These are phyloP conservation scores for Stenichneumon culpator DNA, from an alignment of 2,888 invertebrate species.

Conservation along the genomic window DNA sequence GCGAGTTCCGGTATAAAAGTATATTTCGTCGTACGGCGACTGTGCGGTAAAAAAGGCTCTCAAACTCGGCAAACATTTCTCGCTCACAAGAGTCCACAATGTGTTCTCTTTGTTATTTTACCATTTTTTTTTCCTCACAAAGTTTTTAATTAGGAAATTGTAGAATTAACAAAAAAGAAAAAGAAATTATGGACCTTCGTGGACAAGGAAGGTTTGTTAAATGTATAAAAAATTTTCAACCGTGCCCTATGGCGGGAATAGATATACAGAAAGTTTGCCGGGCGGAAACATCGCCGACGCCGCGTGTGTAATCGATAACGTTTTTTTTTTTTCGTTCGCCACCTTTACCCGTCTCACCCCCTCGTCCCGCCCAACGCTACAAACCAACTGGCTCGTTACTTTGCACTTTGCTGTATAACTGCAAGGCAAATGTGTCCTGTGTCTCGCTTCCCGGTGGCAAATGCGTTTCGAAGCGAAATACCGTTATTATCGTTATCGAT, in stretches of 20 bases:
- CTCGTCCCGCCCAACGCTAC: constrained; percentile 1
- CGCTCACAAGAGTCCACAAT: too few species aligned
- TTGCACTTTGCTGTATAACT: constrained; percentile 48
- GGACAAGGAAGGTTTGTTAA: too few species aligned
- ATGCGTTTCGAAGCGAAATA: constrained; percentile 40
- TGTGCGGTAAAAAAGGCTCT: too few species aligned
- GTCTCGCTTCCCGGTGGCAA: constrained; percentile 6
- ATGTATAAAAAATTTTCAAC: too few species aligned
- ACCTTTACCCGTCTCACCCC: not conserved
- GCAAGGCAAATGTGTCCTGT: constrained; percentile 29
- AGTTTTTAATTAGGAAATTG: too few species aligned
- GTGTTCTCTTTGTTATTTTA: too few species aligned
- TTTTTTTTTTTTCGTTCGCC: constrained; percentile 29
- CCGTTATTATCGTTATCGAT: constrained; percentile 24
- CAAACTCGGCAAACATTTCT: too few species aligned
- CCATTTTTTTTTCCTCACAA: too few species aligned
- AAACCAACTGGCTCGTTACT: constrained; percentile 30
- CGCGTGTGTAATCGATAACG: constrained; percentile 50
- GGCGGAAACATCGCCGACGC: constrained; percentile 28
- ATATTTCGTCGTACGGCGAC: too few species aligned
- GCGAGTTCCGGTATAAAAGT: not conserved
- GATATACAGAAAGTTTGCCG: constrained; percentile 17
- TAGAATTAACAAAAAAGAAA: too few species aligned
- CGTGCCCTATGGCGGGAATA: constrained; percentile 51
- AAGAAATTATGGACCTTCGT: too few species aligned